Evolutionary conservation across 2,888 invertebrate species (phyloP), one percentile per base, ranked within the genome.

Genomic region (Loripinus fragilis): DNA sequence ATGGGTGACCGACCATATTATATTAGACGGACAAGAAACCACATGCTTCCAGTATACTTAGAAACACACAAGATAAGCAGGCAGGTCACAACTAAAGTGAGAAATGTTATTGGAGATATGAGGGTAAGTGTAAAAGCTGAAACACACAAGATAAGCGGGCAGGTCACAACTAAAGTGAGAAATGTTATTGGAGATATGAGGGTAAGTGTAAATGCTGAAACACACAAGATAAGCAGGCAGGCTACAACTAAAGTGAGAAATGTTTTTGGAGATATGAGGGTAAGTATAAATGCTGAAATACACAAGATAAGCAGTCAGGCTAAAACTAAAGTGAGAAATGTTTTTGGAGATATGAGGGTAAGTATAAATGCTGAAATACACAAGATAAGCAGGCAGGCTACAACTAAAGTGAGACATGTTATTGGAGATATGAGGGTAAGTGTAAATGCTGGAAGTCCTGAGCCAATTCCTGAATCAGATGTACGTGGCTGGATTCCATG

Each of bases 241-340:
- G 95, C 95, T 90, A 92, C 96, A 33, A 97, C 98, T 0, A 87
- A 93, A 33, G 93, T 98, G 1, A 95, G 94, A 80, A 95, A 95
- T 88, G 95, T 98, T 76, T 95, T 97, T 88, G 98, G 98, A 0
- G 96, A 98, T 92, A 97, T 98, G 88, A 97, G 97, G 97, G 94
- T 94, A 87, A 90, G 90, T 79, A 23, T 41, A 15, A n/a, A n/a
- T n/a, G n/a, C n/a, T n/a, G 79, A 84, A 70, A 76, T 80, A 38
- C 84, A 82, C 45, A 65, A 81, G 38, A 94, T 96, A 81, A 96
- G 97, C 10, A 92, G 93, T 52, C 95, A 95, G 71, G 95, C 95
- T 90, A 92, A 96, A 33, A 97, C 98, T 0, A 87, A 93, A 33
- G 93, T 98, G 1, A 95, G 94, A 80, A 95, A 95, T 88, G 95